These are phyloP conservation scores for Drosophila niveifrons DNA, from an alignment of 2,888 invertebrate species.

Conservation along the genomic window DNA sequence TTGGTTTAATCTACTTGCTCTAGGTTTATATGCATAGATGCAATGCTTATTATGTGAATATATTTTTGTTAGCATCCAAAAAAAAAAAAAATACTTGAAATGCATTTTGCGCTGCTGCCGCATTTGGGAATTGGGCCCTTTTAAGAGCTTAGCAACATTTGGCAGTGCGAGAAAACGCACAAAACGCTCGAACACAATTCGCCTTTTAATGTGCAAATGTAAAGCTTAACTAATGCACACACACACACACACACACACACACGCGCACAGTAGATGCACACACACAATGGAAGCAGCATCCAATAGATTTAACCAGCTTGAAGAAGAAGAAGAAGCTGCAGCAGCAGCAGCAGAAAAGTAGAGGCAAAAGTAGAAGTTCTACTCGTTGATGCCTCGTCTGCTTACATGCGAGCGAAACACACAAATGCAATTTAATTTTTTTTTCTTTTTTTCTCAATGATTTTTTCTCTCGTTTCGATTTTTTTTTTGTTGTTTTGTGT, in stretches of 20 bases:
- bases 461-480: constrained; percentile 29
- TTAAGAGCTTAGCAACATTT: constrained; percentile 67
- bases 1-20: constrained; percentile 11
- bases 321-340: constrained; percentile 21
- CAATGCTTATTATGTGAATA: constrained; percentile 18
- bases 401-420: constrained; percentile 61
- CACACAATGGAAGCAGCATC: constrained; percentile 79
- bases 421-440: constrained; percentile 80
- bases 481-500: constrained; percentile 31
- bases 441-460: constrained; percentile 33
- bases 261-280: constrained; percentile 57
- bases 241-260: constrained; percentile 30
- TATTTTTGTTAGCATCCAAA: constrained; percentile 1
- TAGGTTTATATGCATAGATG: constrained; percentile 3
- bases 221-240: constrained; percentile 72
- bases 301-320: constrained; percentile 54
- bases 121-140: constrained; percentile 48
- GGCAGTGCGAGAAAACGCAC: constrained; percentile 45
- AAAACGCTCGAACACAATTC: constrained; percentile 75
- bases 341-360: constrained; percentile 15
- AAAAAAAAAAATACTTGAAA: constrained; percentile 37
- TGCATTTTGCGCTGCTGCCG: constrained; percentile 12
- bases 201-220: constrained; percentile 81
- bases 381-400: constrained; percentile 25
- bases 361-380: constrained; percentile 18